Percentiles rank a stretch among this genome's conserved stretches.
Evolutionary conservation across 37 sponge, comb jelly and placozoan species (phyloP).

Genomic region (Crambe crambe): DNA sequence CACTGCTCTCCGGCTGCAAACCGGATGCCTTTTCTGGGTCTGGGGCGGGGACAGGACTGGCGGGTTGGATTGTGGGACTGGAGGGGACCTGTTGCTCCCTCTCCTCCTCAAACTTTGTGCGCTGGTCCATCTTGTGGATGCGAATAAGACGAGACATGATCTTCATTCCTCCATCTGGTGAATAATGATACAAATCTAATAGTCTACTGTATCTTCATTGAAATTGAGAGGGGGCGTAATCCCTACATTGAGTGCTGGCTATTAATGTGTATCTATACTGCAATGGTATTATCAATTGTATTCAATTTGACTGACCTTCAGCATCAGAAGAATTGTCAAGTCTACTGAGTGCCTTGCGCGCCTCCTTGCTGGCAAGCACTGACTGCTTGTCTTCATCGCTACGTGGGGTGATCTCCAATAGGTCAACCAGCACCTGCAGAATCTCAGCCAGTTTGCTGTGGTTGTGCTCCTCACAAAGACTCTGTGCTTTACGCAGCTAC

Average conservation of each 20-base stretch:
- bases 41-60: not conserved
- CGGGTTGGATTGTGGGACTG: conserved; percentile 6
- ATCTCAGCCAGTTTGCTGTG: conserved; percentile 38
- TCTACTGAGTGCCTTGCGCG: not conserved
- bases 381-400: not conserved
- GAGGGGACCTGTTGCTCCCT: conserved; percentile 11
- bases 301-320: conserved; percentile 22
- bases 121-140: conserved; percentile 26
- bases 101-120: conserved; percentile 9
- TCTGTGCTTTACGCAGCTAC: conserved; percentile 35
- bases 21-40: not conserved
- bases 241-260: no score
- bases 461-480: conserved; percentile 23
- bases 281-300: not conserved
- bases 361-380: conserved; percentile 18
- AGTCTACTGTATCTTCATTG: no score
- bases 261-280: no score
- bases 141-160: not conserved
- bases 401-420: not conserved
- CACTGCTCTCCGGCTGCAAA: not conserved
- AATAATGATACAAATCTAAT: not conserved
- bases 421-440: conserved; percentile 15
- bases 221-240: no score
- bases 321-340: not conserved
- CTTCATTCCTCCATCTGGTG: not conserved